Conservation (phyloP, 2,888 invertebrate species). For the Melieria crassipennis region DNA sequence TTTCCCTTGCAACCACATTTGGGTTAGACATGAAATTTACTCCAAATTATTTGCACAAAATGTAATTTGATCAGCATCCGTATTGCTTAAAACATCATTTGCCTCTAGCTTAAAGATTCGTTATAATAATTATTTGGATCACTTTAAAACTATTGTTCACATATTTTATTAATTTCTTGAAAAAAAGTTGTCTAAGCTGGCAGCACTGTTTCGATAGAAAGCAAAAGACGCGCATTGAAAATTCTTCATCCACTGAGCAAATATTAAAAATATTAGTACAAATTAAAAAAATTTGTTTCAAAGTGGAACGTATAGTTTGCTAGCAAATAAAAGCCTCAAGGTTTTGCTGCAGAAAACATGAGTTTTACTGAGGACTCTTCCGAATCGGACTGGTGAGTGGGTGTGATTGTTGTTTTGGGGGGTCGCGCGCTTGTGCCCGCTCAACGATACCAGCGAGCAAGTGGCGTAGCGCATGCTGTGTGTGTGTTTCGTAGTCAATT, state of each 20-base stretch:
- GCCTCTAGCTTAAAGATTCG: no score
- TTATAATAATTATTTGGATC: no score
- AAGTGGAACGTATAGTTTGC: background rate
- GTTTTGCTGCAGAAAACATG: constrained; percentile 44
- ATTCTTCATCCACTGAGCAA: background rate
- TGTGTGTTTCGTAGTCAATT: background rate
- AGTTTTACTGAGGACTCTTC: constrained; percentile 59
- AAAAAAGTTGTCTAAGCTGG: background rate
- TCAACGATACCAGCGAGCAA: constrained; percentile 8
- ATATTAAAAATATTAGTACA: background rate
- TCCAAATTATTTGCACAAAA: no score
- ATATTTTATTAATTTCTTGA: no score
- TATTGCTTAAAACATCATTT: no score
- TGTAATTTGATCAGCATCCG: no score
- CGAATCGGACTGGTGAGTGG: constrained; percentile 59
- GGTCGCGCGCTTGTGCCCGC: constrained; percentile 7
- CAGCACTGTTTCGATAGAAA: background rate
- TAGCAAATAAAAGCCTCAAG: background rate
- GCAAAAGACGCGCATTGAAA: constrained; percentile 12
- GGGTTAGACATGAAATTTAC: no score
- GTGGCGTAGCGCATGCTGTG: background rate
- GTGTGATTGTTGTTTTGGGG: background rate
- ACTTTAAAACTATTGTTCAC: no score
- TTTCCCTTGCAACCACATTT: no score
- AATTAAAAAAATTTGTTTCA: background rate